Base-by-base conservation (phyloP, 2,888 invertebrate genomes). In the Frankliniella intonsa region DNA sequence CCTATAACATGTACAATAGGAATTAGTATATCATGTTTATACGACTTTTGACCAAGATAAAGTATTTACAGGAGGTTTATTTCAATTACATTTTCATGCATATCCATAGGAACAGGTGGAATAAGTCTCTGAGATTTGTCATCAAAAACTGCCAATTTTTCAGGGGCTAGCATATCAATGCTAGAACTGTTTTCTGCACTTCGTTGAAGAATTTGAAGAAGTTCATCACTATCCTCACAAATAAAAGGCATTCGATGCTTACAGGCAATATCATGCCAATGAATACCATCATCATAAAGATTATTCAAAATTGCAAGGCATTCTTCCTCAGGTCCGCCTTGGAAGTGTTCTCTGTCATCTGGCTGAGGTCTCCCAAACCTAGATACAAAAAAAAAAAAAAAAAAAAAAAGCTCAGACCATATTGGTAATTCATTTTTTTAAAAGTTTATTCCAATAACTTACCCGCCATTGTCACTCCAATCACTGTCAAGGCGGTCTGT, bases 191-290 rank as follows among this genome's bases (percentile, higher is more conserved):
- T 93, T 76, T 95, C 95, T 88, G 95, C 95, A 84, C 93, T 94
- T 88, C 93, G 94, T 85, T 94, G 91, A 83, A 95, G 94, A 88
- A 95, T 95, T 90, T 94, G 94, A 84, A 95, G 88, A n/a, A 96
- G 91, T 14, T 94, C 93, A 85, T 95, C 95, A 87, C 94, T 95
- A 86, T 96, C 96, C 88, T 96, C 96, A 87, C 96, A 96, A 62
- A 95, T 93, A 89, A 94, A 95, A 0, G 96, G 93, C 88, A 96
- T 96, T 87, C 93, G 92, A 87, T 96, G 96, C 87, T 96, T 95
- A 87, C 96, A 96, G 84, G 96, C 96, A 81, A 96, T 95, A 87
- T 96, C 90, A 87, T 96, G 96, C 96, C 96, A 96, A 88, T 95
- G 94, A 81, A 95, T 93, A 49, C 96, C 96, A 86, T 96, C 96